These are phyloP conservation scores for Blennius ocellaris DNA, from an alignment of 2,113 vertebrate species.

Conservation along the genomic window DNA sequence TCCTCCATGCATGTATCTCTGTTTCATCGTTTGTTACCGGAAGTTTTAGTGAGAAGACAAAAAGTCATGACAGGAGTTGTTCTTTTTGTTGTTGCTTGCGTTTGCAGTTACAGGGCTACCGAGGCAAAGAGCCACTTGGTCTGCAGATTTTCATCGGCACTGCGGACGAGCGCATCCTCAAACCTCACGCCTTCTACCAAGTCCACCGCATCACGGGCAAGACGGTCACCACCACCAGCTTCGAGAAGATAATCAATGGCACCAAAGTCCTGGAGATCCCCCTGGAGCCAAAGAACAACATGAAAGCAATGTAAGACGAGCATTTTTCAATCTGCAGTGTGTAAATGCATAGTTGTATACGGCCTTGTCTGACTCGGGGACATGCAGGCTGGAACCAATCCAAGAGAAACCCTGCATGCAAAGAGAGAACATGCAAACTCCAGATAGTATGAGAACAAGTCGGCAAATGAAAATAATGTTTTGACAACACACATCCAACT, in stretches of 20 bases:
- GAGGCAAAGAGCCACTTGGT: slow-evolving; percentile 93
- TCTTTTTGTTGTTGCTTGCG: background rate
- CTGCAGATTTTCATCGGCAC: slow-evolving; percentile 99
- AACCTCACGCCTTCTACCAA: slow-evolving; percentile 98
- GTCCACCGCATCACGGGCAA: slow-evolving; percentile 98
- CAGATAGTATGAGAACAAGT: too few relatives aligned
- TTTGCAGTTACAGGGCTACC: slow-evolving; percentile 92
- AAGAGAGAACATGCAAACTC: too few relatives aligned
- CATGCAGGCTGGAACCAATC: too few relatives aligned
- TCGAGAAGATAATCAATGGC: slow-evolving; percentile 92
- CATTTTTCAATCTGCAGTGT: too few relatives aligned
- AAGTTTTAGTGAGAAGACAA: background rate
- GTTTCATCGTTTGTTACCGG: slow-evolving; percentile 5
- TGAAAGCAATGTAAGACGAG: slow-evolving; percentile 93
- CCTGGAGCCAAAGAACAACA: slow-evolving; percentile 96
- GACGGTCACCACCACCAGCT: slow-evolving; percentile 97
- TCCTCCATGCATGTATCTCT: background rate
- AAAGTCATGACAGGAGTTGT: background rate
- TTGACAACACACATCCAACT: too few relatives aligned
- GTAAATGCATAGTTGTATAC: too few relatives aligned
- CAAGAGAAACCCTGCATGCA: too few relatives aligned
- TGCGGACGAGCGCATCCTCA: slow-evolving; percentile 95
- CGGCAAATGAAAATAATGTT: too few relatives aligned
- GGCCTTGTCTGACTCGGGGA: too few relatives aligned
- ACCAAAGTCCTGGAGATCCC: slow-evolving; percentile 98